Evolutionary conservation across 2,797 vertebrate species (phyloP).

Genomic region (Rhinatrema bivittatum): DNA sequence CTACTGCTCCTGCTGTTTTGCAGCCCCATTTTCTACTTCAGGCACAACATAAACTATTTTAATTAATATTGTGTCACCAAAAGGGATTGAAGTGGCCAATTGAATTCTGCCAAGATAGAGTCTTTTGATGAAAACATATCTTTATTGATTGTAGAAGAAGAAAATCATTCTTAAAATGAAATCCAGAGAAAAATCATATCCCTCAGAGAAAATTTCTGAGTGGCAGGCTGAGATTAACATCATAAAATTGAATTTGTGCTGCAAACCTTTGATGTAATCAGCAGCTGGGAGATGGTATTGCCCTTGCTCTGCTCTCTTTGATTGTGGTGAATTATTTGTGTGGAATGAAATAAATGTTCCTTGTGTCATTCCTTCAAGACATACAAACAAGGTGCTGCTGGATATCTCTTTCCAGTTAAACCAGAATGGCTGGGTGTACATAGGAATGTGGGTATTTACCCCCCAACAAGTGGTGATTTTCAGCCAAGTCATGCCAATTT

Average conservation of each 20-base stretch:
- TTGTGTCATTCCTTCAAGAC: slow-evolving; percentile 57
- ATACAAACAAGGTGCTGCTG: slow-evolving; percentile 60
- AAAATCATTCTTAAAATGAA: slow-evolving; percentile 74
- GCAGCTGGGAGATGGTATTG: slow-evolving; percentile 67
- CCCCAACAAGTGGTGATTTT: too few relatives aligned
- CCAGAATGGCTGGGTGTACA: slow-evolving; percentile 48
- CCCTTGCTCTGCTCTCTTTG: slow-evolving; percentile 53
- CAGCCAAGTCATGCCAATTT: too few relatives aligned
- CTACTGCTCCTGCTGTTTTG: slow-evolving; percentile 30
- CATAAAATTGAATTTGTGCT: slow-evolving; percentile 72
- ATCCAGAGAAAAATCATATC: slow-evolving; percentile 69
- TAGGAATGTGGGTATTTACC: too few relatives aligned
- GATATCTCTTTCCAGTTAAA: slow-evolving; percentile 54
- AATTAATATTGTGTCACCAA: slow-evolving; percentile 67
- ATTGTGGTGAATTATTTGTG: slow-evolving; percentile 60
- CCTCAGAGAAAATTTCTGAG: slow-evolving; percentile 72
- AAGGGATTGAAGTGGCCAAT: slow-evolving; percentile 61
- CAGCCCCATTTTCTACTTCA: slow-evolving; percentile 42
- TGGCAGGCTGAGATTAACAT: slow-evolving; percentile 71
- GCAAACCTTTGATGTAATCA: slow-evolving; percentile 68
- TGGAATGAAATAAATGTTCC: slow-evolving; percentile 65
- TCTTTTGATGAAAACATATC: slow-evolving; percentile 70
- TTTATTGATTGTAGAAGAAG: slow-evolving; percentile 68
- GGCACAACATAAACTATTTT: slow-evolving; percentile 61
- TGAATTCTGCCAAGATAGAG: slow-evolving; percentile 67